Conservation (phyloP, 30 jellyfish, hydroid and myxozoan species). For the Aurelia aurita complex sp. Pacific region DNA sequence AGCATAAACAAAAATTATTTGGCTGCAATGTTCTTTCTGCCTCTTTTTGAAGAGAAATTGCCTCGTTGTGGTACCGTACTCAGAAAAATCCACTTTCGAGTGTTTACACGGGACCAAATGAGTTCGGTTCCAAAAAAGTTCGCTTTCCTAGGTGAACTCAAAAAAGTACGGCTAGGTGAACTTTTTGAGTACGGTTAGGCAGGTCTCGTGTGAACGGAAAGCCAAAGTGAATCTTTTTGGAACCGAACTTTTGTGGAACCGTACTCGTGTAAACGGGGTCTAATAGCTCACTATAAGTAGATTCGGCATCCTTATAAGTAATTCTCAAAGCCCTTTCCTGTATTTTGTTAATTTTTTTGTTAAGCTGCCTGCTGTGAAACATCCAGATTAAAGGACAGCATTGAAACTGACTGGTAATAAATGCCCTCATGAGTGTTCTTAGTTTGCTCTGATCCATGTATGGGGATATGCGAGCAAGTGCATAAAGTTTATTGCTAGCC, state of each 20-base stretch:
- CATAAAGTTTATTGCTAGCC: no score
- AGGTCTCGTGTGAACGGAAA: slow-evolving; percentile 7
- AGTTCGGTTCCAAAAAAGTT: background rate
- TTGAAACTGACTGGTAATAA: no score
- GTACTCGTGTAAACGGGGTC: slow-evolving; percentile 4
- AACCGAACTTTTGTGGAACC: slow-evolving; percentile 13
- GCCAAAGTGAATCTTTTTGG: slow-evolving; percentile 18
- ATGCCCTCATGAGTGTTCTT: no score
- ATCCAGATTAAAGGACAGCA: no score
- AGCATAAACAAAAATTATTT: no score
- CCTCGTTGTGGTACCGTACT: slow-evolving; percentile 27
- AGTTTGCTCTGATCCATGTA: no score
- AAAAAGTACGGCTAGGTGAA: slow-evolving; percentile 15
- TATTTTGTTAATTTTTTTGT: no score
- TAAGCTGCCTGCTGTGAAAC: no score
- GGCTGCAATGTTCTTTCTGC: slow-evolving; percentile 1
- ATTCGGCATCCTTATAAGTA: no score
- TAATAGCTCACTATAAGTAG: no score
- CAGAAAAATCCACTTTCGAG: slow-evolving; percentile 3
- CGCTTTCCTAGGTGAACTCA: slow-evolving; percentile 32
- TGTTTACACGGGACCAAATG: slow-evolving; percentile 12
- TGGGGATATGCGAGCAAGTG: no score
- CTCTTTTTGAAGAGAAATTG: background rate
- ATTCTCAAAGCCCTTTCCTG: no score
- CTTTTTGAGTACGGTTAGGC: slow-evolving; percentile 14